A percentile compares a stretch with the other conserved stretches of the same genome.
Conservation (phyloP, 2,113 vertebrate genomes). For the Tragelaphus buxtoni region DNA sequence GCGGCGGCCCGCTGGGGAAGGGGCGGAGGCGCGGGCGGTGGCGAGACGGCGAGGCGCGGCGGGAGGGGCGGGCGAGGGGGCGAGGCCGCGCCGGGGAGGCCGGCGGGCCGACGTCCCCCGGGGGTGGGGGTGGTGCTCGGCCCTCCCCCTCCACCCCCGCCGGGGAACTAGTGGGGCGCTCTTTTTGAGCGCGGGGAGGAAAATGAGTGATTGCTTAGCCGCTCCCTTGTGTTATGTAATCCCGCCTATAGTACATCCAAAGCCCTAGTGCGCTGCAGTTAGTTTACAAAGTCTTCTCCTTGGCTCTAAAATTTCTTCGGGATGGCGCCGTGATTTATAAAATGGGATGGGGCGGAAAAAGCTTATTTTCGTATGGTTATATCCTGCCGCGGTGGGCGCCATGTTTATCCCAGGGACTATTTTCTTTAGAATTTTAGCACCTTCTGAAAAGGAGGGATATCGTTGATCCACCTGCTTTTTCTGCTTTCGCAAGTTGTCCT, state of each 20-base stretch:
- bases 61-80: neutral
- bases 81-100: neutral
- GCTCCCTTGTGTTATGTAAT: constrained; percentile 53
- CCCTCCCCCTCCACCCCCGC: neutral
- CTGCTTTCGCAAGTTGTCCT: neutral
- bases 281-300: constrained; percentile 3
- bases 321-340: constrained; percentile 60
- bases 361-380: neutral
- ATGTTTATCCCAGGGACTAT: constrained; percentile 81
- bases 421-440: constrained; percentile 48
- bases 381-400: constrained; percentile 77
- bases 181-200: neutral
- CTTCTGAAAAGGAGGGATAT: neutral
- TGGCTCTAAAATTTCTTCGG: neutral
- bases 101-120: neutral
- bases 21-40: too few species aligned
- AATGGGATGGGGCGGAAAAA: neutral
- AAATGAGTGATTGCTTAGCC: neutral
- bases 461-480: neutral
- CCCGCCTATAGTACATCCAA: neutral
- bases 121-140: neutral
- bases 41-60: too few species aligned
- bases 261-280: neutral
- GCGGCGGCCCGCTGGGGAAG: too few species aligned
- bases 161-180: neutral